These are phyloP conservation scores for Pangasius djambal DNA, from an alignment of 2,797 vertebrate genomes.

Conservation along the genomic window DNA sequence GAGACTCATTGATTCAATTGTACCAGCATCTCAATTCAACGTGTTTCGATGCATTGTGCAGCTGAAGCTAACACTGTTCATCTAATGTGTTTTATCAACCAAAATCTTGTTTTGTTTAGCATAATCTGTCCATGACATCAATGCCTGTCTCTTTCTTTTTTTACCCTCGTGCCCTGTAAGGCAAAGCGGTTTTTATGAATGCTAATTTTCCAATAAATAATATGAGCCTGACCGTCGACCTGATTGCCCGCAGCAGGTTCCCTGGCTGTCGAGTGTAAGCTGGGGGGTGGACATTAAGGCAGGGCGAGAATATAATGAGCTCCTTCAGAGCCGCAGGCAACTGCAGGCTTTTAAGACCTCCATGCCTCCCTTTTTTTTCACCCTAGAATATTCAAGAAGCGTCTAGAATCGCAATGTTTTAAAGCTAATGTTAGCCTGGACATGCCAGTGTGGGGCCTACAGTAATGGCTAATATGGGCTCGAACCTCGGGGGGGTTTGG, in stretches of 20 bases:
- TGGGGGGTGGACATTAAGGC: conserved; percentile 46
- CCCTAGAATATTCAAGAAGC: conserved; percentile 37
- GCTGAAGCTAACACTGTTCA: not conserved
- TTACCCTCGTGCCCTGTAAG: conserved; percentile 8
- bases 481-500: not conserved
- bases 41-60: not conserved
- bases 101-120: conserved; percentile 23
- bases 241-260: conserved; percentile 36
- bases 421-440: conserved; percentile 26
- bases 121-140: conserved; percentile 25
- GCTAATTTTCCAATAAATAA: conserved; percentile 44
- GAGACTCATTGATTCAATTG: not conserved
- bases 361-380: conserved; percentile 36
- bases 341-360: conserved; percentile 41
- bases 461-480: conserved; percentile 9
- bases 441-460: conserved; percentile 18
- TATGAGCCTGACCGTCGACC: conserved; percentile 44
- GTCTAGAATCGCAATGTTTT: conserved; percentile 31
- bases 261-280: conserved; percentile 42
- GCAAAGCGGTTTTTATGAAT: conserved; percentile 37
- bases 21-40: not conserved
- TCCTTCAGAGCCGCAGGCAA: conserved; percentile 38
- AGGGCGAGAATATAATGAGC: conserved; percentile 53
- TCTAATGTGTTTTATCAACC: conserved; percentile 24
- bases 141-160: conserved; percentile 1